phyloP scores from a whole-genome alignment of 2,797 vertebrate species.

The Martes flavigula region DNA sequence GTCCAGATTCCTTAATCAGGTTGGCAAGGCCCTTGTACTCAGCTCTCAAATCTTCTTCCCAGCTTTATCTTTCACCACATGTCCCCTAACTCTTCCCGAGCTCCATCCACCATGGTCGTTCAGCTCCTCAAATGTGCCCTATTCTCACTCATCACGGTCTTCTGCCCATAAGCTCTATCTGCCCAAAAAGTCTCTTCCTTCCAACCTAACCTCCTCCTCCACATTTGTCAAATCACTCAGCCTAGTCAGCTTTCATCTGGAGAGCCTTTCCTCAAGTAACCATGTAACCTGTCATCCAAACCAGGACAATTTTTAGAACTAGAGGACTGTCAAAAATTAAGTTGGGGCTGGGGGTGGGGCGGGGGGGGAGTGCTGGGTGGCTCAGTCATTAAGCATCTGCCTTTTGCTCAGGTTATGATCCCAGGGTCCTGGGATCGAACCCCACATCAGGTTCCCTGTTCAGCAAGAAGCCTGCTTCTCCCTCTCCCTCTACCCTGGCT shows the following conservation, averaged over 20 bases:
- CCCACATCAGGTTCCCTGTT: too few relatives aligned
- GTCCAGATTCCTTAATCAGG: neutral
- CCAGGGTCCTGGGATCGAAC: too few relatives aligned
- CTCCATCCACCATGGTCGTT: neutral
- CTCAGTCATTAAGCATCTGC: too few relatives aligned
- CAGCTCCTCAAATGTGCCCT: neutral
- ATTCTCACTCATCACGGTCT: neutral
- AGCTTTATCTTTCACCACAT: neutral
- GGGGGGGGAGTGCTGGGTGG: too few relatives aligned
- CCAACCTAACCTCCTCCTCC: neutral
- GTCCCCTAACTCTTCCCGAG: neutral
- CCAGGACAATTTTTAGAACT: neutral
- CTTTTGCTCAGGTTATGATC: too few relatives aligned
- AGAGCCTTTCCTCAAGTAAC: neutral
- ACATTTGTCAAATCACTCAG: neutral
- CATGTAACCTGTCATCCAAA: neutral
- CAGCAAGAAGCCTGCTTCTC: too few relatives aligned
- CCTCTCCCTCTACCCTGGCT: too few relatives aligned
- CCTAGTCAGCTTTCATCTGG: neutral
- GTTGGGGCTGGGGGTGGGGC: too few relatives aligned
- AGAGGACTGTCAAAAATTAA: neutral
- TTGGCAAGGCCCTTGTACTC: too few relatives aligned
- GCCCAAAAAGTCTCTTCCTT: neutral
- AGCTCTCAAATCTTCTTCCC: neutral
- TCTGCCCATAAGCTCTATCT: neutral